Evolutionary conservation across 2,797 vertebrate genomes (phyloP).

Genomic region (Prunella strophiata): DNA sequence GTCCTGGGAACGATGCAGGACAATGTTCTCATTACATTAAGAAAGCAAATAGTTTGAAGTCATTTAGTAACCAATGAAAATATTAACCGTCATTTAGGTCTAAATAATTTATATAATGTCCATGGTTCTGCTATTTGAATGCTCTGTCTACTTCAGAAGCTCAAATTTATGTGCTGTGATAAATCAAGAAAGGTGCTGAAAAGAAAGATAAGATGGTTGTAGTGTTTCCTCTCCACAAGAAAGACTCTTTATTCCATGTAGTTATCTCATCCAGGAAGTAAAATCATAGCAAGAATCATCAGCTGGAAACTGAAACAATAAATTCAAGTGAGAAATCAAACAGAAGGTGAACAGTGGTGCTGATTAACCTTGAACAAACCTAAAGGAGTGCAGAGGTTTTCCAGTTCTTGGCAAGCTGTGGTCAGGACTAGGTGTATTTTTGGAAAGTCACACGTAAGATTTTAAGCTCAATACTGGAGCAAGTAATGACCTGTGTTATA

Average conservation of each 20-base stretch:
- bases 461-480: background rate
- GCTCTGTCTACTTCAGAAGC: background rate
- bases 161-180: background rate
- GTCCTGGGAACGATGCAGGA: background rate
- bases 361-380: constrained; percentile 53
- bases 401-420: background rate
- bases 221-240: background rate
- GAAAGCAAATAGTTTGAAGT: background rate
- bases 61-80: background rate
- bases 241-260: background rate
- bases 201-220: background rate
- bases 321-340: constrained; percentile 54
- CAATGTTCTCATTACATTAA: background rate
- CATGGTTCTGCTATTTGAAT: background rate
- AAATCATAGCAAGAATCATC: constrained; percentile 16
- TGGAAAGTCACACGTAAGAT: background rate
- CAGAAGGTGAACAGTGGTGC: background rate
- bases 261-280: background rate
- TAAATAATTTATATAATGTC: background rate
- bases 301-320: constrained; percentile 22
- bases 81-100: background rate
- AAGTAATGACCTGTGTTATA: background rate
- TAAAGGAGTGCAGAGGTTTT: background rate
- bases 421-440: background rate
- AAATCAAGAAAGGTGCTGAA: background rate